Evolutionary conservation across 2,888 invertebrate species (phyloP), one percentile per base, ranked within the genome.

Genomic region (Piscicola geometra): DNA sequence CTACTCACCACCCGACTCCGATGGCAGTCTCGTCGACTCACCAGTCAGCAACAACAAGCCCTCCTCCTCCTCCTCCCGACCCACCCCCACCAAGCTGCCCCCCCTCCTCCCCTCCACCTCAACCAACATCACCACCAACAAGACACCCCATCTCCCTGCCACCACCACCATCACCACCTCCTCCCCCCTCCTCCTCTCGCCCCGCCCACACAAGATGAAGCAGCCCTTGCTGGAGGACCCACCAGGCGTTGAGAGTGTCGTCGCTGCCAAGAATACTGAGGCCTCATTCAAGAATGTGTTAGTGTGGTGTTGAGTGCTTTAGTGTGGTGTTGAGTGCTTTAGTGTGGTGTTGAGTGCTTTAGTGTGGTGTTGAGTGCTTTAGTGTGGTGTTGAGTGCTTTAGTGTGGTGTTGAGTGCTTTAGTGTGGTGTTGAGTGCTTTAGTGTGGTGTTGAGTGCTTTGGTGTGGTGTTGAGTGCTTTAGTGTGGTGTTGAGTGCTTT

Each of bases 1-100:
- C 36, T 77, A 77, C 33, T 78, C 79, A 15, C 78, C 79, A 32
- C 78, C 77, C 2, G 79, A 79, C 41, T 79, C 79, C 32, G 79
- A 78, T 33, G 79, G 79, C 50, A 79, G 77, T 32, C 79, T 78
- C 0, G 76, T 79, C 18, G 67, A 68, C 47, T 72, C 78, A 1
- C 78, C 78, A 9, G 77, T 75, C 28, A 32, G 30, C 75, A 25
- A 68, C 75, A 25, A 68, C 47, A 32, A 71, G 28, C 0, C 25
- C 33, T n/a, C 33, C 28, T 32, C 3, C 32, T n/a, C 66, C 18
- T n/a, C 60, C 36, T 1, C 36, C 9, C 28, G 1, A 32, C 66
- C 75, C 75, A 60, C 36, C 25, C 5, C 25, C 72, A 36, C 21
- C 41, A 60, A 25, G 5, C 15, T 28, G 5, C 18, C 35, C 41